A percentile compares a stretch with the other conserved stretches of the same genome.
Evolutionary conservation across 2,113 vertebrate species (phyloP).

Genomic region (Anguilla rostrata): DNA sequence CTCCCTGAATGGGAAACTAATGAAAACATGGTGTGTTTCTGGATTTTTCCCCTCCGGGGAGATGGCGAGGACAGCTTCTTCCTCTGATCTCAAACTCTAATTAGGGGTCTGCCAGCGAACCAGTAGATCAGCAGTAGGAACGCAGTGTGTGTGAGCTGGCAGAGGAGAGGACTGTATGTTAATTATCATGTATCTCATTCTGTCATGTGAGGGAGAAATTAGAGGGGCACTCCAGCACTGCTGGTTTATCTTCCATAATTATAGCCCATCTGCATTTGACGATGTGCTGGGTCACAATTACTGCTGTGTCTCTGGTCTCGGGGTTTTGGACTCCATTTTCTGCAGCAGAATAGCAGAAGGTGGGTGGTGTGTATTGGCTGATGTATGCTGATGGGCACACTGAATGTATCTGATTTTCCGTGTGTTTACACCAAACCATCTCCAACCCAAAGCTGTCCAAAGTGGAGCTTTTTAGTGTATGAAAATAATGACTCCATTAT

Average conservation of each 20-base stretch:
- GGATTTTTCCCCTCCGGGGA: background rate
- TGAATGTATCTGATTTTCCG: background rate
- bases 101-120: conserved; percentile 16
- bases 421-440: background rate
- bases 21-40: background rate
- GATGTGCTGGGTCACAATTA: background rate
- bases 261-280: conserved; percentile 47
- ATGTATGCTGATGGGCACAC: background rate
- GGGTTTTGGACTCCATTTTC: background rate
- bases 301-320: background rate
- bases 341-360: background rate
- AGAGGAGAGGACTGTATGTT: conserved; percentile 56
- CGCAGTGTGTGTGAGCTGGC: conserved; percentile 14
- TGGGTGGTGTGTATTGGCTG: background rate
- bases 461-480: background rate
- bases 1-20: background rate
- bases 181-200: conserved; percentile 56
- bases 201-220: conserved; percentile 63
- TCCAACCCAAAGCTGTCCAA: conserved; percentile 68
- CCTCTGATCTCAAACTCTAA: conserved; percentile 8
- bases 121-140: background rate
- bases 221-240: conserved; percentile 62
- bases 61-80: background rate
- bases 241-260: conserved; percentile 64
- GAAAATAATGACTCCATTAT: background rate